A percentile compares a stretch with the other conserved stretches of the same genome.
Evolutionary conservation across 2,888 invertebrate species (phyloP).

Genomic region (Resseliella maxima): DNA sequence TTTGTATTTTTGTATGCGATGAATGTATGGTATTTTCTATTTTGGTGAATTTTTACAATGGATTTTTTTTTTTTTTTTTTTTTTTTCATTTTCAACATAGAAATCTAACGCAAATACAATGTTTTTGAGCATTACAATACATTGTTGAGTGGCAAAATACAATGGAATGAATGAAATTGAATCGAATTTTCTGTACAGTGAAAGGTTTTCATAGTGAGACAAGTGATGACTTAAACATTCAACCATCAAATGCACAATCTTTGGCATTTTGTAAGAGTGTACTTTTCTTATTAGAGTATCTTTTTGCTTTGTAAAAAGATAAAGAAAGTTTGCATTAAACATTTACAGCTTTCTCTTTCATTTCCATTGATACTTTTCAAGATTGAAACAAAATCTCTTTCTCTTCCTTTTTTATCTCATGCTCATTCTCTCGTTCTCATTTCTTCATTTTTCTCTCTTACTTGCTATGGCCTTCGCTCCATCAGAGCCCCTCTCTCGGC

Average conservation of each 20-base stretch:
- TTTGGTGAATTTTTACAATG: no score
- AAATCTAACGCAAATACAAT: no score
- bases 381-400: no score
- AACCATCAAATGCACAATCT: not conserved
- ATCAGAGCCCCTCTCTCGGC: no score
- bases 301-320: not conserved
- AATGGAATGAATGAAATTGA: not conserved
- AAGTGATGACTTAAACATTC: slow-evolving; percentile 10
- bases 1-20: not conserved
- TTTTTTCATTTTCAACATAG: no score
- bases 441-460: not conserved
- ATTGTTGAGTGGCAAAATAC: not conserved
- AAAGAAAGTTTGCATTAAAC: slow-evolving; percentile 25
- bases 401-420: no score
- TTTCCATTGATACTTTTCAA: no score
- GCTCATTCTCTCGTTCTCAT: no score
- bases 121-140: not conserved
- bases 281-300: slow-evolving; percentile 34
- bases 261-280: not conserved
- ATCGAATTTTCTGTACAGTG: not conserved
- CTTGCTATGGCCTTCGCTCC: not conserved
- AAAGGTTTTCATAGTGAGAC: not conserved
- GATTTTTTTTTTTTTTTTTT: no score
- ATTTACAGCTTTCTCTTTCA: not conserved
- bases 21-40: no score